Evolutionary conservation across 2,888 invertebrate species (phyloP).

Genomic region (Lithophane semibrunnea): DNA sequence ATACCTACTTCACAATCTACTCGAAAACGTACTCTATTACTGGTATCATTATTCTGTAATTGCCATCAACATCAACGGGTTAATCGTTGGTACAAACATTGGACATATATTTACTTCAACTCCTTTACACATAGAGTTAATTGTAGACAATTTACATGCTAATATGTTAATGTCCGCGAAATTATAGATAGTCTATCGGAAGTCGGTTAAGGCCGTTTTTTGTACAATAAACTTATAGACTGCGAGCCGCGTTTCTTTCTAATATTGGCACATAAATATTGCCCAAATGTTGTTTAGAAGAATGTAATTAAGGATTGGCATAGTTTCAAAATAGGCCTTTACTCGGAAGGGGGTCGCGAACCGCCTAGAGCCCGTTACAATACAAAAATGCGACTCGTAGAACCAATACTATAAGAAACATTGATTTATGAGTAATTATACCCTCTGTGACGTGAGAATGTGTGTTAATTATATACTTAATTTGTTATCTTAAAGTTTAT

Average conservation of each 20-base stretch:
- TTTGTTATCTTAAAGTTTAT: constrained; percentile 7
- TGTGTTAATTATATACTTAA: constrained; percentile 32
- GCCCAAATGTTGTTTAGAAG: constrained; percentile 57
- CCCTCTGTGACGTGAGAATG: constrained; percentile 14
- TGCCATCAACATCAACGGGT: constrained; percentile 44
- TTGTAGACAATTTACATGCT: constrained; percentile 74
- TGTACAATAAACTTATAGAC: constrained; percentile 51
- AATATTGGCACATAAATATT: constrained; percentile 67
- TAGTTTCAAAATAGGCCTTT: constrained; percentile 59
- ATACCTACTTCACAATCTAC: constrained; percentile 39
- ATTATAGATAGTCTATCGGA: constrained; percentile 69
- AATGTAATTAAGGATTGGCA: constrained; percentile 63
- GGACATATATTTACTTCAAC: constrained; percentile 57
- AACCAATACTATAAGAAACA: constrained; percentile 15
- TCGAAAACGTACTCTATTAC: constrained; percentile 54
- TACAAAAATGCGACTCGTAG: constrained; percentile 8
- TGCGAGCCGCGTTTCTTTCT: constrained; percentile 50
- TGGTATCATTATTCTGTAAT: constrained; percentile 36
- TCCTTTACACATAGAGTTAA: constrained; percentile 66
- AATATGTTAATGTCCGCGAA: constrained; percentile 72
- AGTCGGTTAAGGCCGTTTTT: constrained; percentile 73
- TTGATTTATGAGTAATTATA: constrained; percentile 39
- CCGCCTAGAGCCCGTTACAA: constrained; percentile 38
- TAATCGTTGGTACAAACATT: constrained; percentile 56
- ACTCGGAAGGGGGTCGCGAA: constrained; percentile 43